phyloP scores from a whole-genome alignment of 2,888 invertebrate genomes.

The Alcis repandata region DNA sequence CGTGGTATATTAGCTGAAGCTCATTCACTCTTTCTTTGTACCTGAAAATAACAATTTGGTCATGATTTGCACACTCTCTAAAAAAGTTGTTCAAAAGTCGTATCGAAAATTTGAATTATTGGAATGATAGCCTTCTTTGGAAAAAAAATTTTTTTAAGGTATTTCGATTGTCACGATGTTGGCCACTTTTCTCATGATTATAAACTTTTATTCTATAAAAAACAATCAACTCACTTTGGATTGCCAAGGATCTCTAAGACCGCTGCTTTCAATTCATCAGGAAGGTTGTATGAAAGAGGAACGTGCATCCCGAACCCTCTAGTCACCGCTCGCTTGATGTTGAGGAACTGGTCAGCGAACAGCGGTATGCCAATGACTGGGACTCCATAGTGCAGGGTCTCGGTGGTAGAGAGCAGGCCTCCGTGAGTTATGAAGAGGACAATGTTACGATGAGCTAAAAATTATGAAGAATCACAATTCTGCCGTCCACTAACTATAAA shows the following conservation, averaged over 20 bases:
- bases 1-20: conserved; percentile 62
- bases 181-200: too few relatives aligned
- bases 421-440: conserved; percentile 65
- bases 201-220: background rate
- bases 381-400: conserved; percentile 64
- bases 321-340: conserved; percentile 60
- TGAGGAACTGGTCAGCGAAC: conserved; percentile 67
- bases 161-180: too few relatives aligned
- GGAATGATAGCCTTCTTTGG: too few relatives aligned
- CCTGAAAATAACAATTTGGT: conserved; percentile 46
- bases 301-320: conserved; percentile 63
- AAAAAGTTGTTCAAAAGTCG: too few relatives aligned
- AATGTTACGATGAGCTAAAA: conserved; percentile 63
- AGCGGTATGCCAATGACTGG: conserved; percentile 66
- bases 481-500: too few relatives aligned
- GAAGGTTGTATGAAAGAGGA: conserved; percentile 43
- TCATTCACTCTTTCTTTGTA: conserved; percentile 60
- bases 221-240: conserved; percentile 49
- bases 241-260: conserved; percentile 57
- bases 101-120: too few relatives aligned
- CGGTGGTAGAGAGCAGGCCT: conserved; percentile 63
- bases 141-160: too few relatives aligned
- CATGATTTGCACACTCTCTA: too few relatives aligned
- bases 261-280: conserved; percentile 55
- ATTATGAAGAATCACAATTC: background rate